Evolutionary conservation across 2,113 vertebrate species (phyloP), one percentile per base, ranked within the genome.

Genomic region (Xenopus laevis): DNA sequence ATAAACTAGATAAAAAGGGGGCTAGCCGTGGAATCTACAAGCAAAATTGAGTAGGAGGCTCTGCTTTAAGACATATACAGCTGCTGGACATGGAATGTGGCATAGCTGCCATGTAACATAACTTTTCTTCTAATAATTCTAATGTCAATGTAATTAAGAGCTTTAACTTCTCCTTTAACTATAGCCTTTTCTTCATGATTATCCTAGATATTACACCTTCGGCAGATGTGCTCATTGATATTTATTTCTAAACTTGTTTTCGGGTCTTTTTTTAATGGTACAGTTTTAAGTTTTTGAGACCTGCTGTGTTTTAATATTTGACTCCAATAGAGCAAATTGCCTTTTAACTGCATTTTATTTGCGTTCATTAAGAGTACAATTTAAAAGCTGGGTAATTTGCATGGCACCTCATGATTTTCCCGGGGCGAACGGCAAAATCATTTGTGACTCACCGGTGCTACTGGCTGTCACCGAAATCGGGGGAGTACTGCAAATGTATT

Each of bases 331-430:
- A 91, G 89, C 85, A 92, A 91, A 92, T 92, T 92, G 89, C 85
- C 90, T 91, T 91, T 91, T 92, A 92, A 92, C 90, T 90, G 90
- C 88, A 47, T 77, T 92, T 92, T 92, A 92, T 92, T 92, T 91
- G 88, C 87, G 88, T 92, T 91, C 91, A 92, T 92, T 92, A 92
- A 88, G 81, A 71, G 84, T 82, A 91, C 91, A 92, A 92, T 92
- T 92, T 92, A 91, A 91, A 92, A 92, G 89, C 89, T 89, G 82
- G 82, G 78, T 23, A 83, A 91, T 92, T 89, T 91, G 87, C 89
- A 88, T 87, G 87, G 86, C 88, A 90, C 89, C 90, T 90, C 87
- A 90, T 89, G 89, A 62, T 58, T 76, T 76, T 63, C 73, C 66
- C 53, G 73, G 66, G 73, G 65, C 65, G 66, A 62, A 45, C 63